Conservation (phyloP, 2,888 invertebrate genomes). For the Habrosyne pyritoides region DNA sequence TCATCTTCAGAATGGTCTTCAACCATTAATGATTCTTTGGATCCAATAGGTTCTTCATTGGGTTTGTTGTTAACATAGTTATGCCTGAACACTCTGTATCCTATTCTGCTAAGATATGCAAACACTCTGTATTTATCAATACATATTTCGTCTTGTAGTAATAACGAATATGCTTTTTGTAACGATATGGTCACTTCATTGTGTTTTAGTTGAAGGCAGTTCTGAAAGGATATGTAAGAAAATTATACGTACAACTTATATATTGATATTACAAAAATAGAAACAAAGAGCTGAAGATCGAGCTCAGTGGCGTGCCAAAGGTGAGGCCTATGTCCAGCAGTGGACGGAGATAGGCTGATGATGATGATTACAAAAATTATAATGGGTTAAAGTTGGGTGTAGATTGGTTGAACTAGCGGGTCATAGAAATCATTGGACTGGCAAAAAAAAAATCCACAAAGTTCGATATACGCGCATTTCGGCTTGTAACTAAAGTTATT, state of each 20-base stretch:
- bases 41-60: conserved; percentile 10
- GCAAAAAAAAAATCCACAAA: too few species aligned
- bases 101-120: conserved; percentile 81
- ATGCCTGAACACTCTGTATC: conserved; percentile 82
- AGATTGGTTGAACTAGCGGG: too few species aligned
- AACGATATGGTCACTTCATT: conserved; percentile 84
- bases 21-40: not conserved
- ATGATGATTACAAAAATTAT: too few species aligned
- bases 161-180: conserved; percentile 85
- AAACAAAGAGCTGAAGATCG: too few species aligned
- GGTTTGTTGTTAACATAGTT: conserved; percentile 14
- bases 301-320: too few species aligned
- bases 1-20: conserved; percentile 4
- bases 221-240: conserved; percentile 72
- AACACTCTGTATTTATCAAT: conserved; percentile 84
- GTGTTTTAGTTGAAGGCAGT: conserved; percentile 83
- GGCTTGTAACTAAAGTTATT: too few species aligned
- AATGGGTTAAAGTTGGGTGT: too few species aligned
- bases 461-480: too few species aligned
- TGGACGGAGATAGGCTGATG: too few species aligned
- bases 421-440: too few species aligned
- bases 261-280: too few species aligned
- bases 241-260: not conserved
- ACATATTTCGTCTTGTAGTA: conserved; percentile 63
- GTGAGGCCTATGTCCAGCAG: too few species aligned